phyloP scores from a whole-genome alignment of 2,113 vertebrate species.

The Megaceryle torquata region DNA sequence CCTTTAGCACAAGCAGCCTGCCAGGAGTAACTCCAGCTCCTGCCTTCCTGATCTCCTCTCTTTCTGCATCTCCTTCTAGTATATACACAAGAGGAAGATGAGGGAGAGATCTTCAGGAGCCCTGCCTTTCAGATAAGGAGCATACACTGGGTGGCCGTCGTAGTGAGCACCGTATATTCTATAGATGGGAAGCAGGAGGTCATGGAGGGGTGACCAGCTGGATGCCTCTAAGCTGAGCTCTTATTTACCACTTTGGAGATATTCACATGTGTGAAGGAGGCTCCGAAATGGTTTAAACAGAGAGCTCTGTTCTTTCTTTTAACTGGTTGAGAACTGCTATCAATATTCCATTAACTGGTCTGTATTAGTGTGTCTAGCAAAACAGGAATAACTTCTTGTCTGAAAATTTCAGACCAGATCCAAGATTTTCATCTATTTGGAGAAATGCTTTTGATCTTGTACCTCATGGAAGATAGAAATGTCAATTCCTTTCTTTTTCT shows the following conservation, averaged over 20 bases:
- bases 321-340: background rate
- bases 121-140: background rate
- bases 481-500: background rate
- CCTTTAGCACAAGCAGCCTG: background rate
- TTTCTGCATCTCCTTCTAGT: background rate
- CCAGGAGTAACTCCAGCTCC: background rate
- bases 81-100: fast-evolving
- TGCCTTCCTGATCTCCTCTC: background rate
- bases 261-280: background rate
- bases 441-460: background rate
- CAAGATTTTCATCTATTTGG: background rate
- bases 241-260: background rate
- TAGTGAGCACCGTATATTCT: background rate
- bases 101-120: background rate
- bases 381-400: background rate
- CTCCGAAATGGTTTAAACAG: background rate
- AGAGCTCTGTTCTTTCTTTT: background rate
- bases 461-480: background rate
- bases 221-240: background rate
- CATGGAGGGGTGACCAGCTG: background rate
- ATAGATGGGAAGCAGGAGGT: background rate
- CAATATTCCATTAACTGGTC: background rate
- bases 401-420: background rate
- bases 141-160: fast-evolving
- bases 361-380: background rate